Conservation (phyloP, 2,113 vertebrate genomes). For the Chionomys nivalis region DNA sequence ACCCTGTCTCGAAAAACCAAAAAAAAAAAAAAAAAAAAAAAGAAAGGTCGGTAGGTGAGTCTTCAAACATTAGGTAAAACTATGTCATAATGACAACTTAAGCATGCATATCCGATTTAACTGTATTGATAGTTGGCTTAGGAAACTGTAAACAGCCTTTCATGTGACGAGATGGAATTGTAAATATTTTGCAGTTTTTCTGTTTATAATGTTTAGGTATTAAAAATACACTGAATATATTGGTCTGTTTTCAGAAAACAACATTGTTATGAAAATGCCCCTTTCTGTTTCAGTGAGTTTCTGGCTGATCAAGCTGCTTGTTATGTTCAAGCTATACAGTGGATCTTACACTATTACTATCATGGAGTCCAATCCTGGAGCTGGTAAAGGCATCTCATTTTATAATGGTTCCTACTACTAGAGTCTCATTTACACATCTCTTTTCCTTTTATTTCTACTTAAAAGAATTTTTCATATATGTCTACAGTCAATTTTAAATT, state of each 20-base stretch:
- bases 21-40: too few species aligned
- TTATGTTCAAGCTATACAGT: constrained; percentile 98
- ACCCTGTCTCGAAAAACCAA: too few species aligned
- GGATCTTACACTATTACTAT: constrained; percentile 99
- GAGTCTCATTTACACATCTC: not conserved
- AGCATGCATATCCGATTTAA: constrained; percentile 11
- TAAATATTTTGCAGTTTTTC: constrained; percentile 41
- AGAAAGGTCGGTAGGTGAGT: constrained; percentile 8
- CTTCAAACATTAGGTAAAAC: constrained; percentile 26
- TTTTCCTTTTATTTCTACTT: constrained; percentile 60
- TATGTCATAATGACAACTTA: not conserved
- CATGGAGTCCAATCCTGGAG: constrained; percentile 99
- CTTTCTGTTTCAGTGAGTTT: constrained; percentile 91
- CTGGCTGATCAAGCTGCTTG: constrained; percentile 94
- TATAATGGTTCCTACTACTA: not conserved
- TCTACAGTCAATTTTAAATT: constrained; percentile 9
- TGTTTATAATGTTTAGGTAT: constrained; percentile 49
- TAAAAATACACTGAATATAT: constrained; percentile 12
- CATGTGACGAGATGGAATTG: not conserved
- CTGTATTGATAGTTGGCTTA: not conserved
- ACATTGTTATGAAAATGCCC: constrained; percentile 42
- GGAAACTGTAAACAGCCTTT: constrained; percentile 11
- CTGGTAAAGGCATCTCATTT: constrained; percentile 86
- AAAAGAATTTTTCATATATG: not conserved
- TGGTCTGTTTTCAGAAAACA: not conserved